These are phyloP conservation scores for Thymelicus sylvestris DNA, from an alignment of 2,888 invertebrate genomes.

Conservation along the genomic window DNA sequence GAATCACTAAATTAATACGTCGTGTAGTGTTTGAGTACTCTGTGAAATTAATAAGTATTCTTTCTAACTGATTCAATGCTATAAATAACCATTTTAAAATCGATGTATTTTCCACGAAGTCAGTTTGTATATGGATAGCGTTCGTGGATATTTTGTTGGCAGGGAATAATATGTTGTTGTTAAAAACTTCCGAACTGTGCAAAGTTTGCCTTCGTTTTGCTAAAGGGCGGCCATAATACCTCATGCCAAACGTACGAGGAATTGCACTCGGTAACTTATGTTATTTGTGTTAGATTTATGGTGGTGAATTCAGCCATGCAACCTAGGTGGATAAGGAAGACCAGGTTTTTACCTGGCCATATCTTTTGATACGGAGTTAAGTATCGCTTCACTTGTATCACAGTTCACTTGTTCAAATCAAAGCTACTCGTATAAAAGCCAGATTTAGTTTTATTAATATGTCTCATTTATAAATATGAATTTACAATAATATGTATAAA, in stretches of 20 bases:
- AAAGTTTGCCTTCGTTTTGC: constrained; percentile 34
- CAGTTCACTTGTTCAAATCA: no score
- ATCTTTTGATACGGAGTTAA: no score
- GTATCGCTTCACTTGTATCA: no score
- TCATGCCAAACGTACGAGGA: constrained; percentile 38
- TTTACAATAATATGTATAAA: no score
- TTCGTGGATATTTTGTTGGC: constrained; percentile 23
- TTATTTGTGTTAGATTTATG: constrained; percentile 42
- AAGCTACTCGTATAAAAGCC: no score
- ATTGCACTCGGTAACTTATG: constrained; percentile 31
- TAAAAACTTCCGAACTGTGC: constrained; percentile 32
- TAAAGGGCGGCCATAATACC: constrained; percentile 40
- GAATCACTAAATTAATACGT: no score
- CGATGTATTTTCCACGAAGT: constrained; percentile 3
- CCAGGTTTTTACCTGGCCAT: no score
- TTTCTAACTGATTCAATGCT: no score
- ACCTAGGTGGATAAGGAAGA: constrained; percentile 11
- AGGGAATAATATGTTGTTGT: constrained; percentile 29
- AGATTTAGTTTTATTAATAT: no score
- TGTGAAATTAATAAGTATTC: no score
- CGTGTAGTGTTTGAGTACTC: no score
- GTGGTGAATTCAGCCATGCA: constrained; percentile 49
- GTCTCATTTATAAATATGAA: no score
- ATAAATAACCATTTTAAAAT: not conserved
- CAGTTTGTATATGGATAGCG: constrained; percentile 12